Conservation (phyloP, 2,888 invertebrate genomes). For the Yponomeuta plumbellus region DNA sequence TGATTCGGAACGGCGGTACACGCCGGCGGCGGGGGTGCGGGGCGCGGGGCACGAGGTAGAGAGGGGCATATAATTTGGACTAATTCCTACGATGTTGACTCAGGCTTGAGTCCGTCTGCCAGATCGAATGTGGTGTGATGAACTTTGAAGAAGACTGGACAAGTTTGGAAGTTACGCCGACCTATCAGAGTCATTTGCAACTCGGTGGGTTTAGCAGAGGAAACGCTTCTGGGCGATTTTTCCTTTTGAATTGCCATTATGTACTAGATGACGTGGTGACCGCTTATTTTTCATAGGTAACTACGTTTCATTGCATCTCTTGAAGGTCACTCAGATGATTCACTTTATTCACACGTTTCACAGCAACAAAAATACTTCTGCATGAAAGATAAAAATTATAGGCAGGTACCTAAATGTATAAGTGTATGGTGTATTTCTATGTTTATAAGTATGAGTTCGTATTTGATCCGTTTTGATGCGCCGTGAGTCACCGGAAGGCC, state of each 20-base stretch:
- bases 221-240: neutral
- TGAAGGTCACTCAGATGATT: no score
- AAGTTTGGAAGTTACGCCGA: conserved; percentile 2
- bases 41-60: conserved; percentile 30
- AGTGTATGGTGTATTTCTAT: no score
- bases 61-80: conserved; percentile 69
- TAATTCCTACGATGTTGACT: conserved; percentile 73
- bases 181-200: neutral
- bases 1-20: conserved; percentile 53
- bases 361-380: no score
- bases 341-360: no score
- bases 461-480: no score
- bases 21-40: conserved; percentile 40
- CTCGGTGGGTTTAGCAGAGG: neutral
- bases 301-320: no score
- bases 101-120: conserved; percentile 59
- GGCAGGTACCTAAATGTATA: no score
- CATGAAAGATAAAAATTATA: no score
- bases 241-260: neutral
- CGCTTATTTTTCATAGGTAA: no score
- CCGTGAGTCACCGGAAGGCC: no score
- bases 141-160: conserved; percentile 33
- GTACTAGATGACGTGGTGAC: neutral
- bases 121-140: conserved; percentile 48
- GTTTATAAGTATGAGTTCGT: no score